A percentile compares a stretch with the other conserved stretches of the same genome.
Evolutionary conservation across 2,888 invertebrate genomes (phyloP).

Genomic region (Spodoptera littoralis): DNA sequence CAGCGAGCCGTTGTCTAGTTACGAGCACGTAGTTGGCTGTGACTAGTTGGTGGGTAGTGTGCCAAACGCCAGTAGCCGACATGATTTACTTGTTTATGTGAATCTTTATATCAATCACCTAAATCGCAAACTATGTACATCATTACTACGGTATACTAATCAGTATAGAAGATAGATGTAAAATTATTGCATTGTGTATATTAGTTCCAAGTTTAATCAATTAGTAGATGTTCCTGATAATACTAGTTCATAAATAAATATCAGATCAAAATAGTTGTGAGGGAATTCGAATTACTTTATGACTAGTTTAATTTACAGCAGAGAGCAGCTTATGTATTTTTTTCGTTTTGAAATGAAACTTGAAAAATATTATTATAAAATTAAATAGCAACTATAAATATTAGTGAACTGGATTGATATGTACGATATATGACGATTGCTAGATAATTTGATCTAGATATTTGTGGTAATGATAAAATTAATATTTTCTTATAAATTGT

Average conservation of each 20-base stretch:
- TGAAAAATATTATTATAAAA: slow-evolving; percentile 14
- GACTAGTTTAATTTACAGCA: slow-evolving; percentile 55
- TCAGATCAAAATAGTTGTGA: slow-evolving; percentile 74
- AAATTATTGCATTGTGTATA: slow-evolving; percentile 67
- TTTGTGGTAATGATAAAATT: slow-evolving; percentile 26
- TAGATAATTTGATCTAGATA: slow-evolving; percentile 9
- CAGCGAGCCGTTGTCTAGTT: slow-evolving; percentile 14
- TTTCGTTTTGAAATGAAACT: slow-evolving; percentile 41
- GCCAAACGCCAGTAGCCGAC: slow-evolving; percentile 26
- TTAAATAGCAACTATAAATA: not conserved
- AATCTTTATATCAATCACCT: slow-evolving; percentile 30
- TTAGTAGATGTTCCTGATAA: slow-evolving; percentile 77
- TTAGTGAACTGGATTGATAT: slow-evolving; percentile 19
- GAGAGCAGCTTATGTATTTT: slow-evolving; percentile 58
- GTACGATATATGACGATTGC: slow-evolving; percentile 5
- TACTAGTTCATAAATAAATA: slow-evolving; percentile 72
- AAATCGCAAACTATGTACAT: slow-evolving; percentile 26
- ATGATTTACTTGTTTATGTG: slow-evolving; percentile 33
- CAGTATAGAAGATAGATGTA: slow-evolving; percentile 59
- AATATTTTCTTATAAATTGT: slow-evolving; percentile 23
- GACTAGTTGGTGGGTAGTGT: slow-evolving; percentile 34
- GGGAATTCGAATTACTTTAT: slow-evolving; percentile 57
- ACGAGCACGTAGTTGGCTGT: slow-evolving; percentile 41
- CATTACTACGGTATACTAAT: slow-evolving; percentile 39
- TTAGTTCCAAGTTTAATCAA: slow-evolving; percentile 69